Base-by-base conservation (phyloP, 2,113 vertebrate genomes). In the Gadus chalcogrammus region DNA sequence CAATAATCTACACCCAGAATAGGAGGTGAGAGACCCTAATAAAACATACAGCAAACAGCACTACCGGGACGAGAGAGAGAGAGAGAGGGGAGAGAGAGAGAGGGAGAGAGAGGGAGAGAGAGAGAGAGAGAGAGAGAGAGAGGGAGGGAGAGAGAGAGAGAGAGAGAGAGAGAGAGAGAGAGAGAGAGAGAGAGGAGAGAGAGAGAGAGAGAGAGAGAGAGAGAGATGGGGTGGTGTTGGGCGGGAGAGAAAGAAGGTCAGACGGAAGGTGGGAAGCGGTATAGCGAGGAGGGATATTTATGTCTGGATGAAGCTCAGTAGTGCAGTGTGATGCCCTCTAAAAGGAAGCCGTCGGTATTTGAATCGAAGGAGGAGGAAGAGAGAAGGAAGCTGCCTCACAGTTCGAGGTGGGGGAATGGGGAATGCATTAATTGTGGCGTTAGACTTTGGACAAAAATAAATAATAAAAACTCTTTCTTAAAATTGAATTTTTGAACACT, bases 191-290 rank as follows among this genome's bases (percentile, higher is more conserved):
- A 24, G 28, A 60, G 1, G 38, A 71, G 60, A 55, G n/a, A 27
- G 74, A 65, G 80, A 67, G 58, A 56, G 67, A 48, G 42, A 13
- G 42, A 13, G 8, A 17, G 55, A 27, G 28, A 48, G 55, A 27
- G n/a, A 63, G 24, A 15, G 38, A 56, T 38, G 52, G 4, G n/a
- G 17, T 4, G 67, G 48, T 28, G 15, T 12, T 61, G 7, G 62
- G 62, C 5, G 64, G 9, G 27, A 74, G 31, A 20, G 76, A 84
- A 75, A 78, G 84, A 87, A 82, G 87, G 84, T 90, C 86, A 88
- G 77, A 76, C 75, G 8, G 79, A 64, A 80, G 73, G 81, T 78
- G 83, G 78, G 82, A 73, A 83, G 80, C 76, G 81, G 77, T 79
- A 68, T 69, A 73, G 74, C 15, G 53, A 72, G 77, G 71, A 61